These are phyloP conservation scores for Allolobophora icterica DNA, from an alignment of 2,888 invertebrate species.

Conservation along the genomic window DNA sequence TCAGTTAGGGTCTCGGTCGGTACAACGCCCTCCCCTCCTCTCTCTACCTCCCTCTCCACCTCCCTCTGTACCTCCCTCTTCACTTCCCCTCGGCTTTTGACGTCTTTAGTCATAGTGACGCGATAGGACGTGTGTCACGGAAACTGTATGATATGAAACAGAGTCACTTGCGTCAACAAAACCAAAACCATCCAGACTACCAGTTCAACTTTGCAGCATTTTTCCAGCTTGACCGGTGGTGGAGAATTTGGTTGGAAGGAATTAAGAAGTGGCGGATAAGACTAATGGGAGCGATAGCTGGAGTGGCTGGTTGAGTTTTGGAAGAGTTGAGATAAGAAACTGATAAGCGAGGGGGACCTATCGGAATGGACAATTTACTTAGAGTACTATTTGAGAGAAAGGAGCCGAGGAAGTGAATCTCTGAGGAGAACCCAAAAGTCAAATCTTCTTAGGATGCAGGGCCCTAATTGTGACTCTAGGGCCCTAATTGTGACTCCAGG, in stretches of 20 bases:
- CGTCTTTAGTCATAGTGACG: not conserved
- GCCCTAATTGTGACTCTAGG: not conserved
- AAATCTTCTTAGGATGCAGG: not conserved
- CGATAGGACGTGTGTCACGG: not conserved
- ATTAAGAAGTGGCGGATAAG: not conserved
- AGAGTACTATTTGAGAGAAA: too few species aligned
- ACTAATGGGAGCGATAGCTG: not conserved
- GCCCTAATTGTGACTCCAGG: not conserved
- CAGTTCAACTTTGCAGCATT: too few species aligned
- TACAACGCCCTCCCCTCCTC: not conserved
- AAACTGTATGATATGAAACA: not conserved
- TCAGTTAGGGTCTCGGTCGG: not conserved
- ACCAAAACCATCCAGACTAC: not conserved
- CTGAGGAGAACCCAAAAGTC: not conserved
- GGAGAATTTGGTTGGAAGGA: conserved; percentile 9
- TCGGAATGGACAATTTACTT: not conserved
- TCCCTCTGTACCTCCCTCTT: too few species aligned
- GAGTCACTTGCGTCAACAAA: not conserved
- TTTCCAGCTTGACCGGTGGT: not conserved
- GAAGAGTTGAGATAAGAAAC: not conserved
- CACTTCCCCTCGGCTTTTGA: not conserved
- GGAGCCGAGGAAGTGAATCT: not conserved
- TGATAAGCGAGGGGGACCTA: not conserved
- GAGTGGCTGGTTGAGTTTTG: not conserved
- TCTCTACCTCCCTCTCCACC: too few species aligned